phyloP scores from a whole-genome alignment of 2,797 vertebrate genomes.

The Allobates femoralis region DNA sequence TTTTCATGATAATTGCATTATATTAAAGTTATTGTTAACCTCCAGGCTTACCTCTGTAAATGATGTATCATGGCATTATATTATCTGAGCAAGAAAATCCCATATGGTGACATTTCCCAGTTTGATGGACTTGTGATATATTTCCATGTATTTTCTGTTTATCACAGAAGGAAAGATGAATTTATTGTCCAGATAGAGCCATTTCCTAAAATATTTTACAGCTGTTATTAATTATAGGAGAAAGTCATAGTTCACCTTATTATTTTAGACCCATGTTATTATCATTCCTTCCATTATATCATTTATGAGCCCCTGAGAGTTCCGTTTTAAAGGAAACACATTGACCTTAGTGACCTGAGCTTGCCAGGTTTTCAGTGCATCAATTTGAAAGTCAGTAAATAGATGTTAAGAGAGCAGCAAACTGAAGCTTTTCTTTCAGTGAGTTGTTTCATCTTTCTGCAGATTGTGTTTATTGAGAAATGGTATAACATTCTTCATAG shows the following conservation, averaged over 20 bases:
- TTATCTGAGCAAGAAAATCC: not conserved
- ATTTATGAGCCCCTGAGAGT: slow-evolving; percentile 8
- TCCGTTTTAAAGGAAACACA: not conserved
- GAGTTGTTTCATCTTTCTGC: not conserved
- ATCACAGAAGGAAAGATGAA: not conserved
- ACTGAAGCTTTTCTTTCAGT: not conserved
- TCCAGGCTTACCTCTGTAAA: not conserved
- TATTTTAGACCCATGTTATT: slow-evolving; percentile 16
- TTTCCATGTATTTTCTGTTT: not conserved
- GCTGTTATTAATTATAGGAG: slow-evolving; percentile 25
- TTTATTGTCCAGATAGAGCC: not conserved
- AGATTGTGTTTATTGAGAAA: not conserved
- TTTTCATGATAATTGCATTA: not conserved
- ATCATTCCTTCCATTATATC: slow-evolving; percentile 37
- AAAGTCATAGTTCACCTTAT: slow-evolving; percentile 32
- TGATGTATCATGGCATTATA: not conserved
- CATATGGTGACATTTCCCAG: not conserved
- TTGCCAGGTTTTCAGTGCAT: slow-evolving; percentile 11
- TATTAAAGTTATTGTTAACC: not conserved
- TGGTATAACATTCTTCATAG: not conserved
- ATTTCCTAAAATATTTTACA: not conserved
- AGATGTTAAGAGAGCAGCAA: not conserved
- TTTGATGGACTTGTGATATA: not conserved
- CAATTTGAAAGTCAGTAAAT: slow-evolving; percentile 5
- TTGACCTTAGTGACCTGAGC: slow-evolving; percentile 13